A percentile compares a stretch with the other conserved stretches of the same genome.
Evolutionary conservation across 2,888 invertebrate genomes (phyloP).

Genomic region (Nesidiocoris tenuis): DNA sequence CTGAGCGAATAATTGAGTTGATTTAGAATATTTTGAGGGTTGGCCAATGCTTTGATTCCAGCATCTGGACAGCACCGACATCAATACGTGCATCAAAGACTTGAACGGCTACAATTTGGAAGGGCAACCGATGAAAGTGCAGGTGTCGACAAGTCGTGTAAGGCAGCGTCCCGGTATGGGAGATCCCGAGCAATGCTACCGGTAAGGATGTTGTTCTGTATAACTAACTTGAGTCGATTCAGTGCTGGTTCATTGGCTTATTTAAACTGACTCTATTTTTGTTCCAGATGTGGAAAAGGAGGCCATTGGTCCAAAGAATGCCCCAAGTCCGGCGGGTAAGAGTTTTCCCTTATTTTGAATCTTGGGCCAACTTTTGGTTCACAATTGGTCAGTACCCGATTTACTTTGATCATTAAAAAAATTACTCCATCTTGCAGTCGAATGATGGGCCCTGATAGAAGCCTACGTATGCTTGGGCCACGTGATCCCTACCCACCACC

Average conservation of each 20-base stretch:
- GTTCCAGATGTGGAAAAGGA: slow-evolving; percentile 76
- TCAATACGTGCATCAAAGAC: slow-evolving; percentile 87
- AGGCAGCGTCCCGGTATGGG: slow-evolving; percentile 95
- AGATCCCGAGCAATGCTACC: slow-evolving; percentile 92
- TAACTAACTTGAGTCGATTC: too few relatives aligned
- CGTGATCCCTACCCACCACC: slow-evolving; percentile 89
- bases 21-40: too few relatives aligned
- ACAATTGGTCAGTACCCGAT: not conserved
- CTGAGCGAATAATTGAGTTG: too few relatives aligned
- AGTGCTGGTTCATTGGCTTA: too few relatives aligned
- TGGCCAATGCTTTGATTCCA: too few relatives aligned
- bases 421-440: too few relatives aligned
- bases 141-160: slow-evolving; percentile 89
- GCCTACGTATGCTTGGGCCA: slow-evolving; percentile 73
- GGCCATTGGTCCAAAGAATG: slow-evolving; percentile 98
- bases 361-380: too few relatives aligned
- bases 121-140: slow-evolving; percentile 87
- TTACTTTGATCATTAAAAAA: too few relatives aligned
- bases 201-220: slow-evolving; percentile 48
- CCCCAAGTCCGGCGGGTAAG: slow-evolving; percentile 64
- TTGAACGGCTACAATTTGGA: slow-evolving; percentile 88
- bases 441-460: slow-evolving; percentile 39
- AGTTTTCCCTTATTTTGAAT: not conserved
- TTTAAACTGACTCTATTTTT: slow-evolving; percentile 22
- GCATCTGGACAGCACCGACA: slow-evolving; percentile 87